Conservation (phyloP, 1,140 invertebrate species). For the Dendroctonus valens region DNA sequence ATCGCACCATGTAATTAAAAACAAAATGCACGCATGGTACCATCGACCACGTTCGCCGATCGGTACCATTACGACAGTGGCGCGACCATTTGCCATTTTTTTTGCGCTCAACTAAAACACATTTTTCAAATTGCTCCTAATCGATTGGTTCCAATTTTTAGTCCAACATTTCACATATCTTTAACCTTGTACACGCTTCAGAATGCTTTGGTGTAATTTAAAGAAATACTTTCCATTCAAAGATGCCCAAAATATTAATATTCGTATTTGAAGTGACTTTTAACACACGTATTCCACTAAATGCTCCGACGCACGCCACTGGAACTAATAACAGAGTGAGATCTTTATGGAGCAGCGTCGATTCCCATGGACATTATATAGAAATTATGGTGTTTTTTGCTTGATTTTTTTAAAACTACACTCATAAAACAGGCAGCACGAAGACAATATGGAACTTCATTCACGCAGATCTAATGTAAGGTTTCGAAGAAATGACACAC, state of each 20-base stretch:
- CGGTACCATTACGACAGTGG: slow-evolving; percentile 31
- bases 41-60: slow-evolving; percentile 28
- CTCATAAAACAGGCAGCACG: slow-evolving; percentile 18
- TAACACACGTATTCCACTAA: too few species aligned
- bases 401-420: slow-evolving; percentile 20
- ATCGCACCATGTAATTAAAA: slow-evolving; percentile 36
- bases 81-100: not conserved
- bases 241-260: not conserved
- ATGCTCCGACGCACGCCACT: slow-evolving; percentile 6
- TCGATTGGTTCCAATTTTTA: too few species aligned
- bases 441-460: slow-evolving; percentile 20
- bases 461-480: slow-evolving; percentile 7
- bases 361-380: slow-evolving; percentile 30
- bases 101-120: too few species aligned
- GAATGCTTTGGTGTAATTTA: too few species aligned
- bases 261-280: too few species aligned
- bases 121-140: too few species aligned
- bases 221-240: not conserved
- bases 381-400: slow-evolving; percentile 29
- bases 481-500: too few species aligned
- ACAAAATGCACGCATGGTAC: slow-evolving; percentile 36
- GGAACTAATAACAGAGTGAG: slow-evolving; percentile 23
- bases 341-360: slow-evolving; percentile 22
- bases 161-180: too few species aligned
- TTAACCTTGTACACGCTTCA: too few species aligned